These are phyloP conservation scores for Drosophila neutralis DNA, from an alignment of 2,888 invertebrate species.

Conservation along the genomic window DNA sequence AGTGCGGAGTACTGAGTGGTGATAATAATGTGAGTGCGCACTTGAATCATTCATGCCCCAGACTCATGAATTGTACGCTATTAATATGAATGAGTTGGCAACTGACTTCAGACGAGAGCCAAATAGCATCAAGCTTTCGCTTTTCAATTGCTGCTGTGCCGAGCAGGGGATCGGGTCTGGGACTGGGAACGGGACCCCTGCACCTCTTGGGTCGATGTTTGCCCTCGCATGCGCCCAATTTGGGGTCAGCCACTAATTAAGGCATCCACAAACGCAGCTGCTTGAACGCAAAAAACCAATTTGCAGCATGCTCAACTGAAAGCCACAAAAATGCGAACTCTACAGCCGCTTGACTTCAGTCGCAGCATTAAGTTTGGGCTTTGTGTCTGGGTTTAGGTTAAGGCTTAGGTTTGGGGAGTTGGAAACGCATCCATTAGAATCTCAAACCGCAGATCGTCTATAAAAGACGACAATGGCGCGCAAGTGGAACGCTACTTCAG, in stretches of 20 bases:
- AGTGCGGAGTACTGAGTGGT: conserved; percentile 23
- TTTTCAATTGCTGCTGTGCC: conserved; percentile 22
- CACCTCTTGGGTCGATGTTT: conserved; percentile 26
- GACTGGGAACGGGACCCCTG: neutral
- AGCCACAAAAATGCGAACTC: conserved; percentile 67
- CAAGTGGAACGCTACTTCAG: conserved; percentile 37
- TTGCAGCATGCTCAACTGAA: conserved; percentile 57
- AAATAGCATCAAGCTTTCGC: conserved; percentile 44
- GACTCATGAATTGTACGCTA: conserved; percentile 17
- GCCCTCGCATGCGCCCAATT: conserved; percentile 30
- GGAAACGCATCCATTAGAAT: conserved; percentile 61
- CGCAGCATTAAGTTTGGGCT: conserved; percentile 3
- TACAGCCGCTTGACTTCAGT: neutral
- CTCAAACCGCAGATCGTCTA: conserved; percentile 67
- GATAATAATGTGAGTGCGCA: conserved; percentile 42
- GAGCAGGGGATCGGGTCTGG: neutral
- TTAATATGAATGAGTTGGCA: conserved; percentile 58
- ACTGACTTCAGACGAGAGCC: conserved; percentile 4
- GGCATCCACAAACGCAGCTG: conserved; percentile 30
- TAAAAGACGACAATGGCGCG: conserved; percentile 27
- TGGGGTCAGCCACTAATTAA: conserved; percentile 27
- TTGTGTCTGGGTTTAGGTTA: neutral
- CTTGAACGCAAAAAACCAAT: conserved; percentile 53
- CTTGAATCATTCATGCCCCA: conserved; percentile 48
- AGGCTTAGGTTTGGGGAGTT: conserved; percentile 46